These are phyloP conservation scores for Diachasmimorpha longicaudata DNA, from an alignment of 1,140 invertebrate genomes.

Conservation along the genomic window DNA sequence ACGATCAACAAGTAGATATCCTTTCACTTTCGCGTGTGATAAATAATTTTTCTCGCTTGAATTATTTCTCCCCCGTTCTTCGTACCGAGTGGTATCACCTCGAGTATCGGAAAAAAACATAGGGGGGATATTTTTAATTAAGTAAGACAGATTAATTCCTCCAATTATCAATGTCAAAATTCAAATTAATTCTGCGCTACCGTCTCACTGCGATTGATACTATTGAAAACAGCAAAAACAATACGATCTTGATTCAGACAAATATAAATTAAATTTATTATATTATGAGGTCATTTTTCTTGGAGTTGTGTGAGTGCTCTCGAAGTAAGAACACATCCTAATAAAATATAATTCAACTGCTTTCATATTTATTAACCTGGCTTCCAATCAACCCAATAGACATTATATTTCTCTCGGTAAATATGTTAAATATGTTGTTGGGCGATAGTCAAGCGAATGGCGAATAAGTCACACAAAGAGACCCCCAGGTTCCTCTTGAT, in stretches of 20 bases:
- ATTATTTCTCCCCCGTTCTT: background rate
- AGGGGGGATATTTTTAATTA: background rate
- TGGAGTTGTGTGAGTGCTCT: no score
- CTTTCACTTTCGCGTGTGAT: conserved; percentile 14
- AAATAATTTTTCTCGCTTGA: background rate
- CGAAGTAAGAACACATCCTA: no score
- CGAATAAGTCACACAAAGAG: background rate
- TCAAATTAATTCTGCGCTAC: background rate
- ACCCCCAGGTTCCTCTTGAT: background rate
- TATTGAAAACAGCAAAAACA: no score
- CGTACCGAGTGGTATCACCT: background rate
- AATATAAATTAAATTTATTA: no score
- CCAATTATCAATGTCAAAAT: background rate
- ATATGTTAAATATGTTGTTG: background rate
- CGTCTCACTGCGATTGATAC: background rate
- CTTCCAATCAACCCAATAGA: no score
- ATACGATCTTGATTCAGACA: no score
- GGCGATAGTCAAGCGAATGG: background rate
- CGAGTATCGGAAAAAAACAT: background rate
- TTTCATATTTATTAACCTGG: no score
- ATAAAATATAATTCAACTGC: no score
- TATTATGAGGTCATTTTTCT: no score
- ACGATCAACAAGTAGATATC: background rate
- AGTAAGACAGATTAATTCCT: background rate
- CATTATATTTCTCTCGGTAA: background rate